Evolutionary conservation across 1,140 invertebrate genomes (phyloP).

Genomic region (Sesamia nonagrioides): DNA sequence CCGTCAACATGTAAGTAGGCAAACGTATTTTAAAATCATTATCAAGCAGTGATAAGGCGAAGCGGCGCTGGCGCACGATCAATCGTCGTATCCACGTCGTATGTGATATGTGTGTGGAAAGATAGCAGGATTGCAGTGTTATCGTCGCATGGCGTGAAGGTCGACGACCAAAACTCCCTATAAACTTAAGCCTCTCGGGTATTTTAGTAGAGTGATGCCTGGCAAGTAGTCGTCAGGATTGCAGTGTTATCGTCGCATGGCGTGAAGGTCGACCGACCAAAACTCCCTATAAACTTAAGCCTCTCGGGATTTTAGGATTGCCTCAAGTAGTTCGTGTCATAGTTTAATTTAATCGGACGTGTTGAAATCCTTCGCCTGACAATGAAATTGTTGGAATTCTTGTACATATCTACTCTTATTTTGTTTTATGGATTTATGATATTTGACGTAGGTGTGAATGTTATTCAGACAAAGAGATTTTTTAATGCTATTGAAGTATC

Average conservation of each 20-base stretch:
- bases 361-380: conserved; percentile 31
- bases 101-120: conserved; percentile 60
- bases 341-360: conserved; percentile 20
- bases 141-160: conserved; percentile 69
- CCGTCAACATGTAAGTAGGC: conserved; percentile 71
- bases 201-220: conserved; percentile 67
- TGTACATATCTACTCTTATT: background rate
- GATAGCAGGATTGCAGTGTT: conserved; percentile 73
- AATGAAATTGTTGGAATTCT: conserved; percentile 19
- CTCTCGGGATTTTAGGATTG: conserved; percentile 65
- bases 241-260: conserved; percentile 68
- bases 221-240: too few species aligned
- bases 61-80: conserved; percentile 69
- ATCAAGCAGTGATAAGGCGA: conserved; percentile 75
- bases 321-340: conserved; percentile 56
- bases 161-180: conserved; percentile 65
- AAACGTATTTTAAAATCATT: conserved; percentile 81
- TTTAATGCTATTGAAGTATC: background rate
- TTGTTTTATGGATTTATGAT: background rate
- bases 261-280: conserved; percentile 69
- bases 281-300: conserved; percentile 63
- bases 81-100: conserved; percentile 71
- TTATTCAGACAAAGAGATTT: background rate
- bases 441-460: background rate
- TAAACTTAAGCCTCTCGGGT: conserved; percentile 61